Evolutionary conservation across 2,888 invertebrate species (phyloP).

Genomic region (Idaea dimidiata): DNA sequence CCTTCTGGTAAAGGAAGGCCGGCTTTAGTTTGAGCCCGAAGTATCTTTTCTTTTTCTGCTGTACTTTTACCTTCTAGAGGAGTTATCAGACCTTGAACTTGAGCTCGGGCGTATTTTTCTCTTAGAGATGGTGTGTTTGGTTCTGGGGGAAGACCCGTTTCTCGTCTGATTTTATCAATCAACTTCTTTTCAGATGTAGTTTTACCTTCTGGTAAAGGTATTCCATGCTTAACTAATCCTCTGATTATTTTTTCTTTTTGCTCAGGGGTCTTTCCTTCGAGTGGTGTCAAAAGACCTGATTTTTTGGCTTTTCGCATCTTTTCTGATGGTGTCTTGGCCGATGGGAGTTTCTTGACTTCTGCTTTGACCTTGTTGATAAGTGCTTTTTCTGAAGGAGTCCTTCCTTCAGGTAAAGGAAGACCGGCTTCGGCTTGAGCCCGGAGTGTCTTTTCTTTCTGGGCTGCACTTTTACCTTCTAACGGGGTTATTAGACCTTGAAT

Average conservation of each 20-base stretch:
- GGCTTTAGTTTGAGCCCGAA: slow-evolving; percentile 26
- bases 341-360: slow-evolving; percentile 4
- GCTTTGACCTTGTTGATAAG: slow-evolving; percentile 20
- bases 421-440: slow-evolving; percentile 29
- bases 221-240: slow-evolving; percentile 27
- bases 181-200: slow-evolving; percentile 33
- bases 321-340: slow-evolving; percentile 12
- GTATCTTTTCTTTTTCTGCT: slow-evolving; percentile 34
- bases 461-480: slow-evolving; percentile 29
- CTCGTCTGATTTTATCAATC: slow-evolving; percentile 30
- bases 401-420: slow-evolving; percentile 35
- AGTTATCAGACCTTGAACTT: slow-evolving; percentile 32
- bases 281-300: slow-evolving; percentile 29
- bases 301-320: slow-evolving; percentile 30
- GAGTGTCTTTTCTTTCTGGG: slow-evolving; percentile 34
- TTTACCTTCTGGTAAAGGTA: slow-evolving; percentile 33
- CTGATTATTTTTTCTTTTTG: slow-evolving; percentile 34
- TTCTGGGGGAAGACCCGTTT: slow-evolving; percentile 39
- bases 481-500: slow-evolving; percentile 35
- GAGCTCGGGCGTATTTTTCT: slow-evolving; percentile 31
- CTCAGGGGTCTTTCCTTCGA: slow-evolving; percentile 28
- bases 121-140: slow-evolving; percentile 29
- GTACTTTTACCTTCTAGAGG: slow-evolving; percentile 39
- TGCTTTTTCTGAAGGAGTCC: slow-evolving; percentile 33
- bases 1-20: slow-evolving; percentile 39